phyloP scores from a whole-genome alignment of 2,797 vertebrate genomes.

The Valencia hispanica region DNA sequence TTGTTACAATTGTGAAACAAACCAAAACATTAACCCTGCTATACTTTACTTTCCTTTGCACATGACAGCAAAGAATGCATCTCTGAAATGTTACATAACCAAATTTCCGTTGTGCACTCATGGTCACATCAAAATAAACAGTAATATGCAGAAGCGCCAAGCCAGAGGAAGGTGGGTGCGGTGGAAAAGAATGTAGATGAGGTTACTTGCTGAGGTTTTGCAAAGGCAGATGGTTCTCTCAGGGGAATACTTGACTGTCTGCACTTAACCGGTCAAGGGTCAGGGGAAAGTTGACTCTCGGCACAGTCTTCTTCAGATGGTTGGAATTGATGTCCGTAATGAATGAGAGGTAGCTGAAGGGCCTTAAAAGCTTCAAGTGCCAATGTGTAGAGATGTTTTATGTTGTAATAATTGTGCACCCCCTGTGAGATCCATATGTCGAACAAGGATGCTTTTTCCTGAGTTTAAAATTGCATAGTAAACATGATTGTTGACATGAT shows the following conservation, averaged over 20 bases:
- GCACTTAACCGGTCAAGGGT: conserved; percentile 56
- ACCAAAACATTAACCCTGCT: conserved; percentile 26
- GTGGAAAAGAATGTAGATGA: conserved; percentile 57
- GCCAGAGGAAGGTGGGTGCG: conserved; percentile 44
- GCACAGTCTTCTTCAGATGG: conserved; percentile 23
- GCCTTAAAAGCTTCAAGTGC: conserved; percentile 5
- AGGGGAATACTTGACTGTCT: conserved; percentile 61
- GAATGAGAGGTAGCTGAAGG: conserved; percentile 14
- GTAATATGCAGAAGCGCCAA: conserved; percentile 30
- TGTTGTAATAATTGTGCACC: background rate
- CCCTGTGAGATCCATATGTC: background rate
- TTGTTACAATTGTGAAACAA: background rate
- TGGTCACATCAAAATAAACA: conserved; percentile 60
- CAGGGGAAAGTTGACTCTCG: conserved; percentile 48
- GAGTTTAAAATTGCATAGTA: background rate
- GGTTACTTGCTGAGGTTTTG: conserved; percentile 31
- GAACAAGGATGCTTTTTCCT: background rate
- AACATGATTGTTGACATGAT: background rate
- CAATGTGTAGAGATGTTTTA: background rate
- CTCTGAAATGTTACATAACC: conserved; percentile 44
- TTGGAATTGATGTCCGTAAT: conserved; percentile 14
- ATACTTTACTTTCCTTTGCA: conserved; percentile 22
- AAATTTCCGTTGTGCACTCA: conserved; percentile 49
- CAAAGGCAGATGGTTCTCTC: conserved; percentile 41
- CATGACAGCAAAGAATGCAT: conserved; percentile 7